Conservation (phyloP, 2,797 vertebrate species). For the Corythornis leucogaster region DNA sequence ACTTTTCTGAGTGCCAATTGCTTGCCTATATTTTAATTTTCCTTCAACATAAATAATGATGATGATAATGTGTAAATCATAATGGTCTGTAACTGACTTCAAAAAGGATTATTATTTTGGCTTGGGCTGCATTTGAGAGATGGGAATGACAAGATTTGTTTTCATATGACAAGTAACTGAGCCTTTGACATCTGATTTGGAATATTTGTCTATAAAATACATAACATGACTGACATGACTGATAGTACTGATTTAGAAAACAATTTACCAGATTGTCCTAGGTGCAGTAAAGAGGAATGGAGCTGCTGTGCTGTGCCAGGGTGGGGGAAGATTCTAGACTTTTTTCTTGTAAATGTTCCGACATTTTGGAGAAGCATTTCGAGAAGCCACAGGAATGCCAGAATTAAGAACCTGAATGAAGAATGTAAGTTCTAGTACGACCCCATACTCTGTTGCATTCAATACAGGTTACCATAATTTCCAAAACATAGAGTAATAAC, state of each 20-base stretch:
- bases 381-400: slow-evolving; percentile 60
- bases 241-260: neutral
- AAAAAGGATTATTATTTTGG: neutral
- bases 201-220: neutral
- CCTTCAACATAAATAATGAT: neutral
- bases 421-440: slow-evolving; percentile 55
- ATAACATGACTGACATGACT: neutral
- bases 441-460: slow-evolving; percentile 1
- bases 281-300: neutral
- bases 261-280: neutral
- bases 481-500: neutral
- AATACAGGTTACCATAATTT: neutral
- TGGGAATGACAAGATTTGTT: neutral
- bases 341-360: slow-evolving; percentile 60
- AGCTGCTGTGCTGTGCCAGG: neutral
- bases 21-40: neutral
- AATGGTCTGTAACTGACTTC: neutral
- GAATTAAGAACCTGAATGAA: slow-evolving; percentile 32
- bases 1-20: slow-evolving; percentile 6
- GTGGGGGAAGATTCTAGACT: slow-evolving; percentile 17
- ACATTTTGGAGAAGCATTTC: slow-evolving; percentile 61
- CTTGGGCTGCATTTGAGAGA: neutral
- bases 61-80: neutral
- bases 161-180: neutral
- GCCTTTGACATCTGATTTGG: neutral